Base-by-base conservation (phyloP, 1,140 invertebrate species). In the Sitobion miscanthi region DNA sequence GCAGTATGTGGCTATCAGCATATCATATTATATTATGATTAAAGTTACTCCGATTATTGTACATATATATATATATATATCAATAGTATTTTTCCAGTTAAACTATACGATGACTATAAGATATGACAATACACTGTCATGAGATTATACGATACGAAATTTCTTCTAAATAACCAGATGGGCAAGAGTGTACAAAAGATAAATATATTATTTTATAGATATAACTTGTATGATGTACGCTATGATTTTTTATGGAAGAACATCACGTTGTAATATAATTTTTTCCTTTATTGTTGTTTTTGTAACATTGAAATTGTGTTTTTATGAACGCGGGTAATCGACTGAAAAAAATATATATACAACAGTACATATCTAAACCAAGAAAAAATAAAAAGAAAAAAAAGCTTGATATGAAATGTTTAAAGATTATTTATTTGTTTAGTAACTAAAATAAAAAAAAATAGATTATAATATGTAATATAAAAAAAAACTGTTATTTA, bases 301-400 rank as follows among this genome's bases (percentile, higher is more conserved):
- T 57, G 62, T 89, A 35, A 90, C 38, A 42, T 62, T 42, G 87
- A 35, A 89, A 57, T 89, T 54, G n/a, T 69, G 38, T 69, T 90
- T 90, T 42, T n/a, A 90, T 45, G 25, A 69, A 62, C 38, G 21
- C 21, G 90, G 90, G 69, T 83, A 92, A 92, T 92, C 69, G 90
- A 52, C 90, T 38, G 90, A 92, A 92, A 92, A 92, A 92, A 49
- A 45, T 42, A n/a, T 17, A 62, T 69, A 89, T n/a, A 38, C 30
- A 30, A n/a, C 30, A 30, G 23, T 57, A 89, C 21, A n/a, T 54
- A 17, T 11, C 49, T 25, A 38, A 69, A 8, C 88, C 7, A 54
- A 35, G 7, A 30, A 69, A 38, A 23, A 57, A 20, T 25, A 9
- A 62, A 14, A 62, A 30, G 52, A 30, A 14, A 54, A 49, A 49